These are phyloP conservation scores for Drosophila robusta DNA, from an alignment of 2,888 invertebrate species.

Conservation along the genomic window DNA sequence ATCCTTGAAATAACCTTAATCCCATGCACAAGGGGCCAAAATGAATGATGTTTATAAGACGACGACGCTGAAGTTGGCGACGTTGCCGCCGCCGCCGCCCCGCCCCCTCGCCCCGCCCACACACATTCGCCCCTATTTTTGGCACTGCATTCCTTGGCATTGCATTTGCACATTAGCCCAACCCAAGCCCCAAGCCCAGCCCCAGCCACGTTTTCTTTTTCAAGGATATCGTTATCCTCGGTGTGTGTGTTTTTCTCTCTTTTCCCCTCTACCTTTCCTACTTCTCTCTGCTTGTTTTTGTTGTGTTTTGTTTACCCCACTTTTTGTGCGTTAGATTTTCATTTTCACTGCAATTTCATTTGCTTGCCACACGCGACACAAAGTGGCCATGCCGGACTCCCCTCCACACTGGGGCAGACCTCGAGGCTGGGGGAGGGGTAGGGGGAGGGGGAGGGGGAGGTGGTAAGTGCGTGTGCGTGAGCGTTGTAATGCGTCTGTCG, in stretches of 20 bases:
- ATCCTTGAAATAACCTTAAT: conserved; percentile 85
- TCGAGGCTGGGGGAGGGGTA: too few species aligned
- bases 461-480: conserved; percentile 29
- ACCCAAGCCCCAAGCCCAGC: neutral
- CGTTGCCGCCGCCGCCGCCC: neutral
- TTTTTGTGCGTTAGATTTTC: conserved; percentile 75
- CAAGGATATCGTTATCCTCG: conserved; percentile 70
- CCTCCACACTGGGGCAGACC: neutral
- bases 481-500: conserved; percentile 57
- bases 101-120: neutral
- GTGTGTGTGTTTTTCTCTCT: neutral
- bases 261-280: neutral
- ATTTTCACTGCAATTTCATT: conserved; percentile 79
- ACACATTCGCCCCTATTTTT: neutral
- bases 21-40: conserved; percentile 81
- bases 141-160: conserved; percentile 52
- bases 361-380: conserved; percentile 76
- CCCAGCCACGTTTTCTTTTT: conserved; percentile 61
- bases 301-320: conserved; percentile 73
- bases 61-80: conserved; percentile 29
- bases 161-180: conserved; percentile 30
- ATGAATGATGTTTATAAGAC: conserved; percentile 81
- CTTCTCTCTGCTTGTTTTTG: conserved; percentile 6
- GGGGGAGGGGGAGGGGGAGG: conserved; percentile 1
- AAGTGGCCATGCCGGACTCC: conserved; percentile 58